Conservation (phyloP, 35 echinoderm and acorn worm genomes). For the Diadema setosum region DNA sequence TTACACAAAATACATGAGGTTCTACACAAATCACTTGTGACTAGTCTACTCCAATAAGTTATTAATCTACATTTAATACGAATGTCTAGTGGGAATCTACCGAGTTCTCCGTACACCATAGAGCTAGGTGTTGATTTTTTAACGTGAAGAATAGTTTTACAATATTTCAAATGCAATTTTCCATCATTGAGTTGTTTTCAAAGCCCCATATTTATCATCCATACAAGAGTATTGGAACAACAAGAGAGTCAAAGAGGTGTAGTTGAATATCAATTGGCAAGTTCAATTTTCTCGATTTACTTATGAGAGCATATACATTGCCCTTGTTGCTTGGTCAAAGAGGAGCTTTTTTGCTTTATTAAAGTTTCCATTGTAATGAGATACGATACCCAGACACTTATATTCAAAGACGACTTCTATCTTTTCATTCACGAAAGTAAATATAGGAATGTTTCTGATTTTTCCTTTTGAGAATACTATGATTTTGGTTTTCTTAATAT, state of each 20-base stretch:
- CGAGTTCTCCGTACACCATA: not conserved
- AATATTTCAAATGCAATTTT: slow-evolving; percentile 15
- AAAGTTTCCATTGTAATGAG: not conserved
- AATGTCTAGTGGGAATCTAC: not conserved
- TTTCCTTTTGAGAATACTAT: not conserved
- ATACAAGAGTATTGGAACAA: slow-evolving; percentile 2
- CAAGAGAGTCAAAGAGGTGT: not conserved
- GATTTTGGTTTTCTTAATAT: slow-evolving; percentile 11
- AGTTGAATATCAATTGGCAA: not conserved
- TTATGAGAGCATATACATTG: not conserved
- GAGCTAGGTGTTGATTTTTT: not conserved
- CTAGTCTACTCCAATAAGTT: not conserved
- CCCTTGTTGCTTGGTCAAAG: not conserved
- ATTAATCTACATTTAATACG: not conserved
- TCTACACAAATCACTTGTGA: not conserved
- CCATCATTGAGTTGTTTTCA: not conserved
- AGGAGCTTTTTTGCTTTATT: slow-evolving; percentile 1
- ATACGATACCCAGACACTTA: not conserved
- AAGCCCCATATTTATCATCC: not conserved
- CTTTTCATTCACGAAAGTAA: not conserved
- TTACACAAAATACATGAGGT: not conserved
- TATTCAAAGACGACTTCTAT: not conserved
- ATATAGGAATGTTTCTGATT: not conserved
- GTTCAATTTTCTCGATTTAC: not conserved
- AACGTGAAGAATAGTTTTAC: too few relatives aligned